Percentiles rank a stretch among this genome's conserved stretches.
These are phyloP conservation scores for Luidia sarsii DNA, from an alignment of 53 echinoderm and acorn worm genomes.

Conservation along the genomic window DNA sequence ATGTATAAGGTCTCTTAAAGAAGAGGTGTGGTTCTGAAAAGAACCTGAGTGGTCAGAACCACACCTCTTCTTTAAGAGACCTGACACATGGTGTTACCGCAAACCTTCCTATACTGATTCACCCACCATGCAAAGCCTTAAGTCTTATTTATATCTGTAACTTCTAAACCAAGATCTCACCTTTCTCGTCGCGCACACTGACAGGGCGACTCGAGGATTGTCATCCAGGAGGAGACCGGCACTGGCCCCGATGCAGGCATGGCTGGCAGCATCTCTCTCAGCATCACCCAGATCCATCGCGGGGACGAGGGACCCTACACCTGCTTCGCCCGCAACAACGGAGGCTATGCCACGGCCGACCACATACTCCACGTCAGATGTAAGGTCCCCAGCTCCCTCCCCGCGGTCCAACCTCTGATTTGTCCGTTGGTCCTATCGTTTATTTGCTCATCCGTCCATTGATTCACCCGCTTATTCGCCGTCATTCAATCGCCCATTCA, in stretches of 20 bases:
- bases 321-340: conserved; percentile 80
- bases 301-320: conserved; percentile 79
- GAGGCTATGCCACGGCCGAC: conserved; percentile 63
- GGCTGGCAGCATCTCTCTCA: conserved; percentile 41
- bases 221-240: conserved; percentile 11
- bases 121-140: no score
- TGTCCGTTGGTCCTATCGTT: background rate
- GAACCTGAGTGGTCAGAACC: no score
- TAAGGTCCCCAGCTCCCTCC: conserved; percentile 66
- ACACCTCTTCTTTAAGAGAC: no score
- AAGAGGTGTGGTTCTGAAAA: no score
- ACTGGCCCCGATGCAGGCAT: conserved; percentile 8
- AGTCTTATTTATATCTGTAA: no score
- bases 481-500: no score
- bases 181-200: no score
- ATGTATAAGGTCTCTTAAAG: no score
- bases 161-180: no score
- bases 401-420: no score
- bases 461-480: background rate
- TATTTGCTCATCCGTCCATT: background rate
- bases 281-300: conserved; percentile 51
- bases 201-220: conserved; percentile 35
- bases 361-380: conserved; percentile 69
- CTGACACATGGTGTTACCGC: no score
- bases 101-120: no score